Evolutionary conservation across 1,140 invertebrate genomes (phyloP), one percentile per base, ranked within the genome.

Genomic region (Cydia splendana): DNA sequence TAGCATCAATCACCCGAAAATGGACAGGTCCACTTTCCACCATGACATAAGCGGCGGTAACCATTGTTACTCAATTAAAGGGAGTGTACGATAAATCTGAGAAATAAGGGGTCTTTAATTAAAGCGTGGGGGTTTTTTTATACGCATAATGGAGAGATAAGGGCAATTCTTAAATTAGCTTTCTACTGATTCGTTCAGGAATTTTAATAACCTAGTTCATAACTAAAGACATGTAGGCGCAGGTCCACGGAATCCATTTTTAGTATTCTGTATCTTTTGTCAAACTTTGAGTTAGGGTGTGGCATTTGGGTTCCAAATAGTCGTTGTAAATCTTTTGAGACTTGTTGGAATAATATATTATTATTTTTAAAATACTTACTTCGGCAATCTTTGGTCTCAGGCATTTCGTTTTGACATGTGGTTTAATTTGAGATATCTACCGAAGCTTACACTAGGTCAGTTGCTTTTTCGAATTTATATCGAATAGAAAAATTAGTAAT

Each of bases 61-160:
- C 83, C 77, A 84, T 86, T 86, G 84, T 85, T 85, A 82, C 75
- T 83, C 79, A 81, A 83, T 86, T 78, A 76, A 80, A 82, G 78
- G 79, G 79, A 85, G 82, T 81, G 79, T 76, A 75, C 77, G 80
- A 85, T 85, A 87, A 84, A 74, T 83, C 82, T 82, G 67, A 75
- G 80, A 86, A 87, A 86, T 81, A 87, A 88, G 85, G 84, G 82
- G 83, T 76, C 71, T 84, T 89, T 88, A 89, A 88, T 89, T 88
- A 86, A 83, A 57, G 79, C 79, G 84, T 88, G 67, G 83, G 86
- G 80, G 73, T 80, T 81, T 80, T 80, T 79, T 80, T 75, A 80
- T 69, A 76, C 65, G 76, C 38, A 71, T 38, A 71, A 71, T 71
- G 34, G 67, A n/a, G 30, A 69, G 57, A 62, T 62, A 62, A 62